Base-by-base conservation (phyloP, 2,797 vertebrate species). In the Chromis chromis region DNA sequence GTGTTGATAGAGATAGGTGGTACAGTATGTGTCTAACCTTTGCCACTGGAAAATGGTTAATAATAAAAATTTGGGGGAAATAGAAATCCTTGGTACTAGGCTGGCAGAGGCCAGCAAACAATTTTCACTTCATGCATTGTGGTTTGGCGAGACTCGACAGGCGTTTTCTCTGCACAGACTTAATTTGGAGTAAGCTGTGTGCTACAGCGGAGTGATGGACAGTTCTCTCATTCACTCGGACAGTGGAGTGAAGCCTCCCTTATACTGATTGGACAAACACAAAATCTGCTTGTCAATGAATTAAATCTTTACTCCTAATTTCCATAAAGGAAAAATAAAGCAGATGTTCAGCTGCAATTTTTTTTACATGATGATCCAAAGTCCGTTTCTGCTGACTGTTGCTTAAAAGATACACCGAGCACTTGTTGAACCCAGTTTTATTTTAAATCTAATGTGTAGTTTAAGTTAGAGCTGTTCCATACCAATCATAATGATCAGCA, bases 81-180 rank as follows among this genome's bases (percentile, higher is more conserved):
- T 13, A 46, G 6, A 67, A 64, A 53, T 61, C 39, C 19, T 59
- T 25, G 42, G 27, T 42, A 19, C 31, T 11, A 24, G 53, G 4
- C 11, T 31, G 16, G 28, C 16, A 27, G 36, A 71, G 28, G 36
- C 55, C 25, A 52, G 53, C 10, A 19, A 31, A 44, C 48, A 53
- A 22, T 76, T 78, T 74, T 78, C 60, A 76, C 67, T 71, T 78
- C 28, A 59, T 42, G 64, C 25, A 1, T 46, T 77, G 54, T 49
- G 73, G 77, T 67, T 62, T 79, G 67, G 73, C 17, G 21, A 78
- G 9, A 61, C n/a, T 49, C 36, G 13, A 71, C 55, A 56, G 58
- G 28, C 2, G 0, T 74, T 81, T 67, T 73, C 31, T 65, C 74
- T 69, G 72, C 72, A 63, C 65, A 36, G 53, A 72, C 53, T 42